Conservation (phyloP, 2,797 vertebrate species). For the Poeciliopsis infans region DNA sequence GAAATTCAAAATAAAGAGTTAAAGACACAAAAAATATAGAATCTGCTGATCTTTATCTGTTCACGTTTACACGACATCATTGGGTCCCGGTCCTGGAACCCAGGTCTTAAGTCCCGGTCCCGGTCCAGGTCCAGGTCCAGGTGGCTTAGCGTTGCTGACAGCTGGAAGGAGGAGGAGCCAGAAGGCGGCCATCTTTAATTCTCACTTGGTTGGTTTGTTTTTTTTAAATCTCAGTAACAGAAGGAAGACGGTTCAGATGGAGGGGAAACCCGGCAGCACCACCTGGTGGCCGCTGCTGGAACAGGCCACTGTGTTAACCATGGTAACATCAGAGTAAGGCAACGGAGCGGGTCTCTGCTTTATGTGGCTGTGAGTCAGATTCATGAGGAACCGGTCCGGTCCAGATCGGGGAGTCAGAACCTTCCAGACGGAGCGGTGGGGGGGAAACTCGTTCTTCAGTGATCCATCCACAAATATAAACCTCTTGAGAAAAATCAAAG, state of each 20-base stretch:
- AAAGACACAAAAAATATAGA: constrained; percentile 66
- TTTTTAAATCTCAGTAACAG: constrained; percentile 67
- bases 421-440: constrained; percentile 61
- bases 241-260: constrained; percentile 74
- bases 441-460: constrained; percentile 24
- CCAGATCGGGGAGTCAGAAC: constrained; percentile 34
- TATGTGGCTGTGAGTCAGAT: constrained; percentile 62
- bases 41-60: constrained; percentile 72
- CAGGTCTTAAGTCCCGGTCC: no score
- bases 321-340: constrained; percentile 81
- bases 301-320: constrained; percentile 30
- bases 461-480: constrained; percentile 53
- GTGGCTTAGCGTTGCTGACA: constrained; percentile 59
- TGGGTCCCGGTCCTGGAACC: no score
- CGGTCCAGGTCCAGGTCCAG: no score
- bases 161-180: constrained; percentile 26
- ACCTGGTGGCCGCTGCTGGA: constrained; percentile 48
- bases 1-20: constrained; percentile 45
- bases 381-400: constrained; percentile 1
- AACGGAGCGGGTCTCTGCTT: constrained; percentile 62
- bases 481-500: constrained; percentile 38
- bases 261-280: constrained; percentile 24
- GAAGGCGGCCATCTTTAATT: constrained; percentile 17
- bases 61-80: constrained; percentile 76
- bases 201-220: constrained; percentile 4